phyloP scores from a whole-genome alignment of 2,113 vertebrate genomes.

The Phasianus colchicus region DNA sequence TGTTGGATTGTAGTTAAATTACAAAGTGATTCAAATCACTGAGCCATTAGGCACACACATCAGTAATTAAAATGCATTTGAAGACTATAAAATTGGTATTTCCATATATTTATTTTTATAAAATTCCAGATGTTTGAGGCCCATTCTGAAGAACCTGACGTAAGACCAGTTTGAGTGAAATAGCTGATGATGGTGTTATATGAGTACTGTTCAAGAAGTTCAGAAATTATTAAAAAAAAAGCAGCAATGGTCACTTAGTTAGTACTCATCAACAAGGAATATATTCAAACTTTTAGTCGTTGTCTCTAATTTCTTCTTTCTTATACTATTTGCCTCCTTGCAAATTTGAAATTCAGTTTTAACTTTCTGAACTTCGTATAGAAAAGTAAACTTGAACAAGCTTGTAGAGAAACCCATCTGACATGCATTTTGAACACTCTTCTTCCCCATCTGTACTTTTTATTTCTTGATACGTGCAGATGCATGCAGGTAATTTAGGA shows the following conservation, averaged over 20 bases:
- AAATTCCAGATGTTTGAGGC: background rate
- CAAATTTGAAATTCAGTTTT: background rate
- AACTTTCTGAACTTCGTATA: background rate
- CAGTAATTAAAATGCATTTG: constrained; percentile 12
- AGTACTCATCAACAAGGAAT: background rate
- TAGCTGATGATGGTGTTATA: background rate
- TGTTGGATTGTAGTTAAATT: background rate
- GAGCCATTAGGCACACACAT: background rate
- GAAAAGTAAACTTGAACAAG: background rate
- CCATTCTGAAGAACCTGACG: background rate
- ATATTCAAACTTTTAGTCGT: background rate
- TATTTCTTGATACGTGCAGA: background rate
- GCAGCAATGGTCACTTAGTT: background rate
- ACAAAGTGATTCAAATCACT: background rate
- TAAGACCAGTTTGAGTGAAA: background rate
- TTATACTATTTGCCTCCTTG: background rate
- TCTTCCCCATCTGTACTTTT: background rate
- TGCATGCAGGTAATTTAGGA: background rate
- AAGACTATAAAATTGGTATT: background rate
- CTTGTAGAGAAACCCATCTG: background rate
- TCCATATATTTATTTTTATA: background rate
- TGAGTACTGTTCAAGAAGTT: background rate
- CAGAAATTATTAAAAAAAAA: background rate
- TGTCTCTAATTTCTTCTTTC: background rate
- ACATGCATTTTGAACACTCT: background rate